Evolutionary conservation across 2,888 invertebrate genomes (phyloP), one percentile per base, ranked within the genome.

Genomic region (Eupithecia inturbata): DNA sequence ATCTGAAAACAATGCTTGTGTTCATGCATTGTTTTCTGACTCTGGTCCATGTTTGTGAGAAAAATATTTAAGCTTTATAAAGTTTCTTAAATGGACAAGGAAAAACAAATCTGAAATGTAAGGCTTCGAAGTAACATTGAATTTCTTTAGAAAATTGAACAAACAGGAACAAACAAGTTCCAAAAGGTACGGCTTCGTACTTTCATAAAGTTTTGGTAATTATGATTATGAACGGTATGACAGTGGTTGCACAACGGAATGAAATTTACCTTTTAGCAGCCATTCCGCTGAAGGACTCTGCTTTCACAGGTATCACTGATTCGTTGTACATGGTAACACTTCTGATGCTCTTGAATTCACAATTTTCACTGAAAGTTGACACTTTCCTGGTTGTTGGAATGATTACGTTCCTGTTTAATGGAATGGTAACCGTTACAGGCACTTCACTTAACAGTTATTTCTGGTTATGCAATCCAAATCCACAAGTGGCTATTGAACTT

Each of bases 201-300:
- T 26, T 26, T 57, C 57, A 9, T 31, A 31, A 62, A 26, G 26
- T 62, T 64, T 36, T 36, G 33, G 16, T n/a, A 36, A 64, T 57
- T 22, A 19, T 7, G 64, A n/a, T 28, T 63, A 36, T 26, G 5
- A 19, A 36, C 7, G 62, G 0, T 62, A 16, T 62, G 16, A 6
- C 3, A 12, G 19, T n/a, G 74, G 68, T 82, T 81, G 77, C 81
- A 81, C 77, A 82, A 82, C 74, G 72, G 74, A 77, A 74, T 79
- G 39, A 70, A 79, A 83, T 70, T 83, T 88, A 94, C 94, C 94
- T 93, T 90, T 94, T 94, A 77, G 93, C 92, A 77, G 89, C 92
- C 82, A 94, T 89, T 75, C 91, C 92, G 79, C 94, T 94, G 92
- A 94, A 94, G 19, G 88, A 88, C 81, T 94, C 94, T 74, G 91